phyloP scores from a whole-genome alignment of 1,140 invertebrate species.

The Danaus plexippus region DNA sequence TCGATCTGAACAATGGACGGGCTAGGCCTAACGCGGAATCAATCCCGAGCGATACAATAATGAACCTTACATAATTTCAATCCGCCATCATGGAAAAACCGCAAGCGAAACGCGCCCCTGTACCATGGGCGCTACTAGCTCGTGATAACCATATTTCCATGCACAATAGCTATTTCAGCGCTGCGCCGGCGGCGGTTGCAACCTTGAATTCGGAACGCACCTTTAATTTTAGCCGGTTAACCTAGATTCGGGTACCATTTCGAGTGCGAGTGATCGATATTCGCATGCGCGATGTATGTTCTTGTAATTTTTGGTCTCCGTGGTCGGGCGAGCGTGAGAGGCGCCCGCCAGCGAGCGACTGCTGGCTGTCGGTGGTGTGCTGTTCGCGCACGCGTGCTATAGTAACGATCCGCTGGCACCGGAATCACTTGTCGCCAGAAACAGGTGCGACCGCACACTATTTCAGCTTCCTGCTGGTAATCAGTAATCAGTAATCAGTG shows the following conservation, averaged over 20 bases:
- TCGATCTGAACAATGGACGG: constrained; percentile 27
- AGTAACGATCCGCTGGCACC: constrained; percentile 42
- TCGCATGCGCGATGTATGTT: constrained; percentile 52
- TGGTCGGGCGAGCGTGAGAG: constrained; percentile 36
- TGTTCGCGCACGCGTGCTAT: constrained; percentile 40
- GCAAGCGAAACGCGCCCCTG: constrained; percentile 53
- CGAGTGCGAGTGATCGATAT: constrained; percentile 53
- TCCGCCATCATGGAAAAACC: constrained; percentile 38
- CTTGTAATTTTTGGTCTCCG: constrained; percentile 42
- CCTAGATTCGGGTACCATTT: constrained; percentile 64
- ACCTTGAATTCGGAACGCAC: constrained; percentile 66
- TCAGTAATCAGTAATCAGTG: not conserved
- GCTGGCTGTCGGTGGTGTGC: constrained; percentile 24
- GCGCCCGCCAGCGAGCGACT: constrained; percentile 50
- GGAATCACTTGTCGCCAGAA: constrained; percentile 14
- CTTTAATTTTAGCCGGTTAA: constrained; percentile 70
- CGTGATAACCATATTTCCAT: constrained; percentile 53
- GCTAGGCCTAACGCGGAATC: constrained; percentile 26
- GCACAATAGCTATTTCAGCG: constrained; percentile 57
- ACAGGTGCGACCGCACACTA: constrained; percentile 26
- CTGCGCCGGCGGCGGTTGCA: constrained; percentile 60
- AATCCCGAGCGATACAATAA: constrained; percentile 47
- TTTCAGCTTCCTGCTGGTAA: constrained; percentile 1
- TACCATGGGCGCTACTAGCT: constrained; percentile 32
- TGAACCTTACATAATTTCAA: constrained; percentile 64